Evolutionary conservation across 2,797 vertebrate genomes (phyloP), one percentile per base, ranked within the genome.

Genomic region (Hipposideros larvatus): DNA sequence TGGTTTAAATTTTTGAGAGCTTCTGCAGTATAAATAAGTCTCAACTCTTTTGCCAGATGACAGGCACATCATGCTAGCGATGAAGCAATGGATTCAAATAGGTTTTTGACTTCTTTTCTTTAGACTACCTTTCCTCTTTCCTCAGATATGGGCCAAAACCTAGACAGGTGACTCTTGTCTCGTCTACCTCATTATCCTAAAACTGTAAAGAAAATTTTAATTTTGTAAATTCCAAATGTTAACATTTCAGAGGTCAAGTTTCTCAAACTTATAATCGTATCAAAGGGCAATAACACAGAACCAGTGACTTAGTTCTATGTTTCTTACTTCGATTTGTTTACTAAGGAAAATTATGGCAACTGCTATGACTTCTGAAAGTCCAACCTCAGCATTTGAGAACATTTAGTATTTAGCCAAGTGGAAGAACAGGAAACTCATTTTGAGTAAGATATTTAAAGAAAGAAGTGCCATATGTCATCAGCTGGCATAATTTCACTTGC

Each of bases 371-470:
- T 83, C 84, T 73, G 79, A 94, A 98, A 88, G 89, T 94, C 91
- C 88, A 73, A 41, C 53, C 95, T 96, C 96, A 97, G 96, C 96
- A 79, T 90, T 96, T 98, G 55, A 96, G 97, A 98, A 90, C 22
- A 96, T 96, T 95, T 93, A 90, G 71, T 46, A 55, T 97, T 97
- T 92, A 87, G 88, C 55, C 96, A 94, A 98, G 95, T 95, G 97
- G 61, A 65, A 91, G 95, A 91, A 28, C 61, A 90, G 95, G 59
- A 97, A 94, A 85, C 0, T 6, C 51, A 86, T 98, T 90, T 1
- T 96, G 77, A 92, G 90, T 95, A 96, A 91, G 82, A 95, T 63
- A 70, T 78, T 98, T 97, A 90, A 96, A 93, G 96, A 96, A 95
- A 95, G 18, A 61, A 95, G 34, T 19, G 53, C 96, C 92, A 70